Evolutionary conservation across 2,888 invertebrate species (phyloP).

Genomic region (Nomada fabriciana): DNA sequence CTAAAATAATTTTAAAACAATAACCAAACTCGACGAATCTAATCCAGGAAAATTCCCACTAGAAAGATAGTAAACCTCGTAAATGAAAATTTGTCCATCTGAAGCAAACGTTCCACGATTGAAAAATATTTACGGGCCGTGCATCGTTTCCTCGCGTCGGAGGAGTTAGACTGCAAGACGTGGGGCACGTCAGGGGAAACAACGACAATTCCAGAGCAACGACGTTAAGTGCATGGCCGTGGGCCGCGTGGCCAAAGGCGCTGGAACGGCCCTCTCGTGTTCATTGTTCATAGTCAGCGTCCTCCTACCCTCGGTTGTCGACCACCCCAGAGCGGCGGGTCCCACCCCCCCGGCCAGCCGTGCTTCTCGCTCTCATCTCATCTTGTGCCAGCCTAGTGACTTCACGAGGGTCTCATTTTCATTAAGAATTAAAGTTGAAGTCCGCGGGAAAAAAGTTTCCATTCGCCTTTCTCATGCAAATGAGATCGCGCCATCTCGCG

Average conservation of each 20-base stretch:
- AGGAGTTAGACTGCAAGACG: not conserved
- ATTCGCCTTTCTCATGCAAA: constrained; percentile 78
- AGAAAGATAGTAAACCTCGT: not conserved
- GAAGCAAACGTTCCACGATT: not conserved
- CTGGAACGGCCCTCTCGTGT: constrained; percentile 81
- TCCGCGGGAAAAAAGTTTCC: constrained; percentile 75
- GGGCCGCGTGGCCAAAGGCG: constrained; percentile 83
- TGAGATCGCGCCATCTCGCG: constrained; percentile 73
- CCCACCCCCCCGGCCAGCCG: constrained; percentile 47
- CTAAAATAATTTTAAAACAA: too few relatives aligned
- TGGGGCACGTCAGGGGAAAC: constrained; percentile 37
- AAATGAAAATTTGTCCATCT: not conserved
- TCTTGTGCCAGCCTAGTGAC: constrained; percentile 79
- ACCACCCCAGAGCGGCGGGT: constrained; percentile 44
- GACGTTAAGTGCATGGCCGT: constrained; percentile 81
- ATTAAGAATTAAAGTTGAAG: constrained; percentile 82
- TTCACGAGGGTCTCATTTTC: constrained; percentile 82
- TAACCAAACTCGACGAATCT: too few relatives aligned
- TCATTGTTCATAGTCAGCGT: constrained; percentile 82
- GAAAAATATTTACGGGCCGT: not conserved
- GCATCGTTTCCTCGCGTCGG: not conserved
- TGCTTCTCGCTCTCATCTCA: constrained; percentile 73
- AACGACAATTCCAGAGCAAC: constrained; percentile 82
- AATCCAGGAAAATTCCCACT: too few relatives aligned
- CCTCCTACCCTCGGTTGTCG: constrained; percentile 70